These are phyloP conservation scores for Papilio dardanus DNA, from an alignment of 1,140 invertebrate species.

Conservation along the genomic window DNA sequence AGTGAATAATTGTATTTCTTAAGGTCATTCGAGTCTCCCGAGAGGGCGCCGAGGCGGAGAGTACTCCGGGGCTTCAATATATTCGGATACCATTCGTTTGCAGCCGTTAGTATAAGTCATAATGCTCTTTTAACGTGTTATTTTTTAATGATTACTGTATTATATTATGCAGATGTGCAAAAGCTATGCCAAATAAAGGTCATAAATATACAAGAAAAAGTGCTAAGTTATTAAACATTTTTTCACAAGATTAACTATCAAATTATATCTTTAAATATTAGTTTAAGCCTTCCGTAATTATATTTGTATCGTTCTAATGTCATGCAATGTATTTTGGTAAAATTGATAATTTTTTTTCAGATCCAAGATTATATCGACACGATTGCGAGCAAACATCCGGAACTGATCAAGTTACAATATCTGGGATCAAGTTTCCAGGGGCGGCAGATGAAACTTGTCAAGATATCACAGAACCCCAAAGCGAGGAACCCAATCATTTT, in stretches of 20 bases:
- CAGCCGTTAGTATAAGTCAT: slow-evolving; percentile 60
- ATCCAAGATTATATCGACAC: slow-evolving; percentile 61
- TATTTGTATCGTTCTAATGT: too few relatives aligned
- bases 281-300: too few relatives aligned
- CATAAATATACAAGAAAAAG: too few relatives aligned
- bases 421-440: slow-evolving; percentile 84
- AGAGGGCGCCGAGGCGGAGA: slow-evolving; percentile 59
- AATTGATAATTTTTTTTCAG: slow-evolving; percentile 45
- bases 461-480: slow-evolving; percentile 60
- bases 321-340: not conserved
- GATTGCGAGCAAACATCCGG: slow-evolving; percentile 72
- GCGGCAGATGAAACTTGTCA: slow-evolving; percentile 77
- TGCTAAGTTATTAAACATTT: too few relatives aligned
- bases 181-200: too few relatives aligned
- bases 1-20: not conserved
- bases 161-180: too few relatives aligned
- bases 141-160: too few relatives aligned
- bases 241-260: too few relatives aligned
- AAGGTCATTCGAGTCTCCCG: slow-evolving; percentile 48
- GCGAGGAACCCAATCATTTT: slow-evolving; percentile 74
- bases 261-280: too few relatives aligned
- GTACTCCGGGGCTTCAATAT: slow-evolving; percentile 52
- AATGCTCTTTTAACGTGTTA: too few relatives aligned
- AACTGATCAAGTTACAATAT: slow-evolving; percentile 72
- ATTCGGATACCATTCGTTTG: slow-evolving; percentile 63